Percentiles rank a stretch among this genome's conserved stretches.
These are phyloP conservation scores for Yponomeuta cagnagella DNA, from an alignment of 2,888 invertebrate genomes.

Conservation along the genomic window DNA sequence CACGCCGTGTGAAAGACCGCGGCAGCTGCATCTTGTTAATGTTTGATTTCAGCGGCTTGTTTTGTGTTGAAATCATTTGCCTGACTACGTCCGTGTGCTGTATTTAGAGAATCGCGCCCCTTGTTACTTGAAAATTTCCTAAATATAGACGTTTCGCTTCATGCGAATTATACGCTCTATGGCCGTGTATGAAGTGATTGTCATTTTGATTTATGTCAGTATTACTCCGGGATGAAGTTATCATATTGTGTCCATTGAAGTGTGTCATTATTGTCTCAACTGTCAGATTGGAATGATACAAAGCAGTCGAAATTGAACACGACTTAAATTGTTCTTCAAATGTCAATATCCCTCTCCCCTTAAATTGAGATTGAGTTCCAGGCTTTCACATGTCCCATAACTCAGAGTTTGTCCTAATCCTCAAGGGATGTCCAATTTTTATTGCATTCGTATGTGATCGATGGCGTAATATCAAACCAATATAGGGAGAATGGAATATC, in stretches of 20 bases:
- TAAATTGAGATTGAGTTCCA: slow-evolving; percentile 51
- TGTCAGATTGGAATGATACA: background rate
- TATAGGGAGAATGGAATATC: slow-evolving; percentile 43
- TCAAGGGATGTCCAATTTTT: slow-evolving; percentile 65
- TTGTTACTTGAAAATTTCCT: slow-evolving; percentile 27
- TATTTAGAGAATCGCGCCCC: slow-evolving; percentile 43
- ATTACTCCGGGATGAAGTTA: slow-evolving; percentile 50
- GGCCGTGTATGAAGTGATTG: slow-evolving; percentile 51
- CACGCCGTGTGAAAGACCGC: slow-evolving; percentile 52
- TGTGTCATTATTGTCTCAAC: slow-evolving; percentile 4
- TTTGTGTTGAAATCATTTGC: slow-evolving; percentile 69
- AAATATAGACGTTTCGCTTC: slow-evolving; percentile 48
- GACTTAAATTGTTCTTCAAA: slow-evolving; percentile 64
- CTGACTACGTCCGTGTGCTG: slow-evolving; percentile 49
- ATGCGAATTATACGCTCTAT: slow-evolving; percentile 57
- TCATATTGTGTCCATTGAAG: slow-evolving; percentile 27
- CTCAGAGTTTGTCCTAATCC: slow-evolving; percentile 71
- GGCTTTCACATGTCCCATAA: slow-evolving; percentile 67
- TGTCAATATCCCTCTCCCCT: slow-evolving; percentile 44
- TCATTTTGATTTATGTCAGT: slow-evolving; percentile 56
- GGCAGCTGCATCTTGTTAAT: slow-evolving; percentile 74
- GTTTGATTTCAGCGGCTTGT: slow-evolving; percentile 48
- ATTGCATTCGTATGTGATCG: slow-evolving; percentile 65
- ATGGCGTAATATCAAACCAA: slow-evolving; percentile 60
- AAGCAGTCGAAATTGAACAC: slow-evolving; percentile 26